Base-by-base conservation (phyloP, 2,797 vertebrate species). In the Pelochelys cantorii region DNA sequence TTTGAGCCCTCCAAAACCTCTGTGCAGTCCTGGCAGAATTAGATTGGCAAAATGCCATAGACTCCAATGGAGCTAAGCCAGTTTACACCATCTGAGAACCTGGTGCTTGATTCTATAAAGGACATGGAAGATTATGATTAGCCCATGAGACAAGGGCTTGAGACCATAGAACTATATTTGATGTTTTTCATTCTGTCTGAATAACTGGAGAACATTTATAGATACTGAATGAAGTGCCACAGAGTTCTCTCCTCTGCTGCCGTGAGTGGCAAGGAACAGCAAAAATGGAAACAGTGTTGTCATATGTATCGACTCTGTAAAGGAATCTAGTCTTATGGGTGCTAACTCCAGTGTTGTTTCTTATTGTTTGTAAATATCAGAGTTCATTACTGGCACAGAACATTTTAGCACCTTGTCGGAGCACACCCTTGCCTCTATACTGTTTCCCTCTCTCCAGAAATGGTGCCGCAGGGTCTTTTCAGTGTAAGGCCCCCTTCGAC, bases 51-150 rank as follows among this genome's bases (percentile, higher is more conserved):
- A 90, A 79, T 54, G 3, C 29, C 0, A 23, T 29, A 65, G n/a
- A 94, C 71, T 88, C 42, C 4, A 48, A n/a, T 1, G 68, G 3
- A 3, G 1, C 56, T 86, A 53, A 2, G 79, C 12, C 3, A 75
- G 12, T 1, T 68, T 87, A 48, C 2, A 79, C 11, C 5, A 79
- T 10, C 1, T 83, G 34, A 60, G 48, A 79, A n/a, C 0, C 1
- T 75, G 14, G 23, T 20, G 77, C 9, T 77, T 84, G 5, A 53
- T 84, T 52, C 77, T 37, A n/a, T 2, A 82, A 29, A 86, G 15
- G 81, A 77, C 27, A 25, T 59, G 42, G 31, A 88, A n/a, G 20
- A 71, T 3, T 37, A 77, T 27, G 1, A 55, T 25, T n/a, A 74
- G 8, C 60, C 34, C 65, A 71, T 71, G n/a, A n/a, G 65, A 71